phyloP scores from a whole-genome alignment of 2,888 invertebrate genomes.

The Patella ulyssiponensis region DNA sequence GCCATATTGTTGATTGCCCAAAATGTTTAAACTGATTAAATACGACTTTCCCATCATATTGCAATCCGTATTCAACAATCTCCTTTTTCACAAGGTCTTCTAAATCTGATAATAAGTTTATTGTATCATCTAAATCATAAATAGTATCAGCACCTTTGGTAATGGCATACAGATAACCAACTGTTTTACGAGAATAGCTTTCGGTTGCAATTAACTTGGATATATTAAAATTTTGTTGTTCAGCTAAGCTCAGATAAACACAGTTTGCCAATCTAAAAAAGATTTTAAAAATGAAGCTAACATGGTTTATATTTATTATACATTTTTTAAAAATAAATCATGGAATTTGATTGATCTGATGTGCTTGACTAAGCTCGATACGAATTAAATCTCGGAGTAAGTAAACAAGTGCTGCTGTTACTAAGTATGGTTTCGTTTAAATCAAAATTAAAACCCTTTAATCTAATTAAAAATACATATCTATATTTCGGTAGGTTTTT shows the following conservation, averaged over 20 bases:
- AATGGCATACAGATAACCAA: slow-evolving; percentile 30
- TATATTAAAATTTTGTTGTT: slow-evolving; percentile 12
- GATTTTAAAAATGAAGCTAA: neutral
- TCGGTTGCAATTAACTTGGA: neutral
- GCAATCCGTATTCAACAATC: slow-evolving; percentile 6
- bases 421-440: too few species aligned
- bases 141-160: slow-evolving; percentile 28
- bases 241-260: slow-evolving; percentile 13
- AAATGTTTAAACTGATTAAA: slow-evolving; percentile 13
- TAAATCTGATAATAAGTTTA: slow-evolving; percentile 22
- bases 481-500: too few species aligned
- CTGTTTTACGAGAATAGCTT: slow-evolving; percentile 24
- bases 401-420: too few species aligned
- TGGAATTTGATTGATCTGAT: too few species aligned
- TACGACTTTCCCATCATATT: slow-evolving; percentile 17
- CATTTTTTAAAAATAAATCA: too few species aligned
- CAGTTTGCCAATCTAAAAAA: slow-evolving; percentile 26
- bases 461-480: too few species aligned
- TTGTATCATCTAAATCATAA: slow-evolving; percentile 30
- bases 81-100: slow-evolving; percentile 15
- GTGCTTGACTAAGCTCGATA: too few species aligned
- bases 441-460: too few species aligned
- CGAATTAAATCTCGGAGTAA: too few species aligned
- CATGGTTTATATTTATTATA: too few species aligned
- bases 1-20: slow-evolving; percentile 6